These are phyloP conservation scores for Hypsopygia costalis DNA, from an alignment of 2,888 invertebrate species.

Conservation along the genomic window DNA sequence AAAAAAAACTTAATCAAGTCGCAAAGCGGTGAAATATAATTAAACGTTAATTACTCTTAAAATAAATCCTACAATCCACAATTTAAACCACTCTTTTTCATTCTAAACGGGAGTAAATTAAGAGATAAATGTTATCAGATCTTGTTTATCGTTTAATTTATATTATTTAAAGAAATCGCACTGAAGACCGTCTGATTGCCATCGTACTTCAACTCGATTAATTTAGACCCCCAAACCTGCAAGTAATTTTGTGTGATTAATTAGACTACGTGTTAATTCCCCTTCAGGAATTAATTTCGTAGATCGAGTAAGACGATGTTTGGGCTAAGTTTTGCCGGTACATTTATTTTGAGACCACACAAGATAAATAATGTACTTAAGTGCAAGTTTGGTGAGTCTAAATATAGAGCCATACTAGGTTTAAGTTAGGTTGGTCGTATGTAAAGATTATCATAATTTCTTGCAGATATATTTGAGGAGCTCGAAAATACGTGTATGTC, in stretches of 20 bases:
- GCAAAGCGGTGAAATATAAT: too few relatives aligned
- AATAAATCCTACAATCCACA: too few relatives aligned
- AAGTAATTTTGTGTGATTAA: constrained; percentile 19
- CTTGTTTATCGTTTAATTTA: constrained; percentile 3
- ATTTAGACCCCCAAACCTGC: constrained; percentile 13
- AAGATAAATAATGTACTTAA: not conserved
- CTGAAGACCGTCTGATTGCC: constrained; percentile 11
- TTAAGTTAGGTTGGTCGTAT: too few relatives aligned
- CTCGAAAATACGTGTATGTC: too few relatives aligned
- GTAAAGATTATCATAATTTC: too few relatives aligned
- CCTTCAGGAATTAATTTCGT: constrained; percentile 12
- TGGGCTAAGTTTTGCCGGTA: not conserved
- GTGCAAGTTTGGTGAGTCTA: too few relatives aligned
- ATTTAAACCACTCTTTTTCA: too few relatives aligned
- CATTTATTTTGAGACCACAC: not conserved
- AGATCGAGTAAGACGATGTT: not conserved
- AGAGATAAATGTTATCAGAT: not conserved
- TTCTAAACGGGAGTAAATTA: too few relatives aligned
- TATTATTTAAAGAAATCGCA: constrained; percentile 12
- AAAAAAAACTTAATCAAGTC: too few relatives aligned
- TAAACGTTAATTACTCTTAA: too few relatives aligned
- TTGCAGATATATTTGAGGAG: too few relatives aligned
- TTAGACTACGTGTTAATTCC: constrained; percentile 13
- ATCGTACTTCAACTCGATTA: constrained; percentile 11
- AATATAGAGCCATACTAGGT: too few relatives aligned